phyloP scores from a whole-genome alignment of 1,140 invertebrate species.

The Nixonia krombeini region DNA sequence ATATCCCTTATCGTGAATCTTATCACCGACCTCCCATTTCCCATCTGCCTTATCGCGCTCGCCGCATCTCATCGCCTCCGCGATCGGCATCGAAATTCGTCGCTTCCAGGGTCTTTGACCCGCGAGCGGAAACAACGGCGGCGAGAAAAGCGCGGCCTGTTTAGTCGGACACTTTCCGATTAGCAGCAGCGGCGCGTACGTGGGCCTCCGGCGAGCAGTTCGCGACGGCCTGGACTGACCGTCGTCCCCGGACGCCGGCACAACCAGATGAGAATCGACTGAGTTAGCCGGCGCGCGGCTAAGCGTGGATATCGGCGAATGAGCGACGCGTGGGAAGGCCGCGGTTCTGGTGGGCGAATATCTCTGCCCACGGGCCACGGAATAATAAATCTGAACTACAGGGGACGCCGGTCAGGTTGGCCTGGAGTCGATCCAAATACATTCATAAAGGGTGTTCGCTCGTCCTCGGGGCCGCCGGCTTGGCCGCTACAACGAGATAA shows the following conservation, averaged over 20 bases:
- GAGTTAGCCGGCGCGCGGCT: conserved; percentile 51
- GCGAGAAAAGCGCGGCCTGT: conserved; percentile 30
- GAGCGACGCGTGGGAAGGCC: conserved; percentile 63
- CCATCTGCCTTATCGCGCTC: conserved; percentile 13
- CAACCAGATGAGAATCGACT: conserved; percentile 34
- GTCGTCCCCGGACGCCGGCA: conserved; percentile 30
- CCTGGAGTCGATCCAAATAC: conserved; percentile 59
- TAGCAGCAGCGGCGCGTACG: conserved; percentile 28
- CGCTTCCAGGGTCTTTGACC: conserved; percentile 32
- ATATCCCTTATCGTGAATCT: background rate
- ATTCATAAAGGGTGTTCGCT: conserved; percentile 58
- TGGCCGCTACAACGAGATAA: no score
- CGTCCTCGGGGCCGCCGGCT: conserved; percentile 38
- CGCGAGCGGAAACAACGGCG: conserved; percentile 12
- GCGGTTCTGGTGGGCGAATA: conserved; percentile 57
- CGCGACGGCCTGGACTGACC: conserved; percentile 6
- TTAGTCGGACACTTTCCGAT: conserved; percentile 36
- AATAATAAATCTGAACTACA: conserved; percentile 64
- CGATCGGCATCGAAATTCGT: conserved; percentile 44
- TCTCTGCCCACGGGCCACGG: conserved; percentile 60
- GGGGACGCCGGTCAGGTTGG: conserved; percentile 33
- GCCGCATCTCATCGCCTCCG: conserved; percentile 21
- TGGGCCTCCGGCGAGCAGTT: conserved; percentile 11
- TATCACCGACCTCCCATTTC: conserved; percentile 17
- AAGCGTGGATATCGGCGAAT: conserved; percentile 60